A percentile compares a stretch with the other conserved stretches of the same genome.
These are phyloP conservation scores for Forbesichthys agassizii DNA, from an alignment of 2,113 vertebrate species.

Conservation along the genomic window DNA sequence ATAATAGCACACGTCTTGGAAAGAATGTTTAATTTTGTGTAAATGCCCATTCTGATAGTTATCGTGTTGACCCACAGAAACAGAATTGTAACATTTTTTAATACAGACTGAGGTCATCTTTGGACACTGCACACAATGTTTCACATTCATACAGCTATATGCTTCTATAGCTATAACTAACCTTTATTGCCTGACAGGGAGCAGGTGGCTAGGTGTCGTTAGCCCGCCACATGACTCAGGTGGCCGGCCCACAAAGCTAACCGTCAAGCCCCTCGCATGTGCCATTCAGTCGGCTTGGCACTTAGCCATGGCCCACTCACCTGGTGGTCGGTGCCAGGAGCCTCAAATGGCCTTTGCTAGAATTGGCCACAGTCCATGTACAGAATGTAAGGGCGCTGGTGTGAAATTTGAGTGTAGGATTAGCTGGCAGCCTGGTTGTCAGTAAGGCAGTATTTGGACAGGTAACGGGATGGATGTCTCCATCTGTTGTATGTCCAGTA, in stretches of 20 bases:
- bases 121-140: no score
- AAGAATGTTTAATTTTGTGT: conserved; percentile 21
- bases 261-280: conserved; percentile 2
- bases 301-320: not conserved
- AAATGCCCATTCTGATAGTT: conserved; percentile 8
- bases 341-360: conserved; percentile 24
- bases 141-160: no score
- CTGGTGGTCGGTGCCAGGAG: not conserved
- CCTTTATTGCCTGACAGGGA: not conserved
- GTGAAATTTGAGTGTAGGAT: conserved; percentile 10
- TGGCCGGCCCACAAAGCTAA: not conserved
- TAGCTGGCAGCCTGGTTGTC: conserved; percentile 29
- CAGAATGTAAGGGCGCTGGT: conserved; percentile 24
- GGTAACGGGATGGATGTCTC: conserved; percentile 15
- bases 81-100: conserved; percentile 10
- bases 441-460: conserved; percentile 19
- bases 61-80: not conserved
- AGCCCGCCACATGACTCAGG: conserved; percentile 12
- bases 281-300: conserved; percentile 26
- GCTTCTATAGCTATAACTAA: not conserved
- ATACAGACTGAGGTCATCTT: no score
- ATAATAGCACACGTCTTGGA: not conserved
- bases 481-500: conserved; percentile 31
- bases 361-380: conserved; percentile 53
- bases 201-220: conserved; percentile 26